A percentile compares a stretch with the other conserved stretches of the same genome.
phyloP scores from a whole-genome alignment of 2,797 vertebrate species.

The Eidolon dupreanum region DNA sequence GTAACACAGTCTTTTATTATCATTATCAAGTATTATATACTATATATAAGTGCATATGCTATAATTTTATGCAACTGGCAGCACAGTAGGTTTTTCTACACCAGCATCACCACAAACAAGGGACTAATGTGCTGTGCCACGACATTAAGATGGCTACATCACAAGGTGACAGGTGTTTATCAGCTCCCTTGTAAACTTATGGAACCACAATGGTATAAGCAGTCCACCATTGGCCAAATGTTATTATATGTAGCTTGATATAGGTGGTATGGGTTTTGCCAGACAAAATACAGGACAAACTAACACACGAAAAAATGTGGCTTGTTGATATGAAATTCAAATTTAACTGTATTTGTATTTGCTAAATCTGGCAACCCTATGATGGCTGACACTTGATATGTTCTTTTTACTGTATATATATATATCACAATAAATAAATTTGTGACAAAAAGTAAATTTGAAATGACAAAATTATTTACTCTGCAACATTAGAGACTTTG shows the following conservation, averaged over 20 bases:
- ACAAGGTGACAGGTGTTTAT: neutral
- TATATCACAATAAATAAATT: neutral
- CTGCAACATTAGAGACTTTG: neutral
- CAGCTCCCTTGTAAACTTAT: neutral
- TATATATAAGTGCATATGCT: neutral
- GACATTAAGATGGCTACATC: neutral
- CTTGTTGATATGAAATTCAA: conserved; percentile 5
- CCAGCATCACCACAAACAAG: neutral
- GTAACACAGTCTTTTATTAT: neutral
- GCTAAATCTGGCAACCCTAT: neutral
- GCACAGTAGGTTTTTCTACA: neutral
- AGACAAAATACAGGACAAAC: neutral
- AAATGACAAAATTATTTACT: neutral
- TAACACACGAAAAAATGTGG: neutral
- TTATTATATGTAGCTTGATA: neutral
- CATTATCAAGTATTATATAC: neutral
- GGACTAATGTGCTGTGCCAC: neutral
- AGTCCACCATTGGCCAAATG: neutral
- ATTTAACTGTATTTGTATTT: neutral
- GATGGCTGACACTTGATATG: neutral
- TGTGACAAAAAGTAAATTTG: neutral
- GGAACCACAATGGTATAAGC: neutral
- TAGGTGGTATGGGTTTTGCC: neutral
- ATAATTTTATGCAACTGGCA: neutral
- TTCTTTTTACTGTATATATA: neutral